phyloP scores from a whole-genome alignment of 2,797 vertebrate species.

The Prionace glauca region DNA sequence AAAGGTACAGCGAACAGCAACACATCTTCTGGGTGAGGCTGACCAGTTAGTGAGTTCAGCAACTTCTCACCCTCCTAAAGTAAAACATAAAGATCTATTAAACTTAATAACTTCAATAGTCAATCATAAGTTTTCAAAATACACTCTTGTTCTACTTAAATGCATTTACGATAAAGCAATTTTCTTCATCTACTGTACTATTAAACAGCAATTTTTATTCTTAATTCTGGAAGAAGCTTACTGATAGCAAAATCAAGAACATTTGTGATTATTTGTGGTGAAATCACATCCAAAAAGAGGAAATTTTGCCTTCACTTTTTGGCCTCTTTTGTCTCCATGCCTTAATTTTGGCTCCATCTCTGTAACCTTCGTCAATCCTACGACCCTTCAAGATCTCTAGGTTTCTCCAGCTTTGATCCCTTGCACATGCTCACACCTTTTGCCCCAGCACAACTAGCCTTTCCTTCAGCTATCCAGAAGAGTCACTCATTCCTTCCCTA shows the following conservation, averaged over 20 bases:
- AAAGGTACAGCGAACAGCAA: conserved; percentile 85
- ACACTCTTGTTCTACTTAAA: background rate
- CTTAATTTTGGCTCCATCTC: background rate
- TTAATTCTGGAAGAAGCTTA: background rate
- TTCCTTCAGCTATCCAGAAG: background rate
- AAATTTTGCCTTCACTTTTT: background rate
- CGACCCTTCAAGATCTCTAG: background rate
- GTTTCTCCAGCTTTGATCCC: no score
- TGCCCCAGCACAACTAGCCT: background rate
- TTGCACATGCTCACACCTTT: background rate
- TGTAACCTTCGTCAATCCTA: background rate
- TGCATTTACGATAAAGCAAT: background rate
- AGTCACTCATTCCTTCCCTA: background rate
- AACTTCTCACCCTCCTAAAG: conserved; percentile 68
- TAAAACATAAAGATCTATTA: background rate
- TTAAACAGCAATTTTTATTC: background rate
- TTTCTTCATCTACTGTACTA: background rate
- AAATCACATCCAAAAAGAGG: background rate
- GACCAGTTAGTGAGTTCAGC: conserved; percentile 80
- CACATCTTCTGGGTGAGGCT: conserved; percentile 80
- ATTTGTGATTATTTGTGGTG: background rate
- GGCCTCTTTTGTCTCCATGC: background rate
- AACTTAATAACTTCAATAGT: background rate
- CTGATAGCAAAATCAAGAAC: background rate
- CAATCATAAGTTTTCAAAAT: background rate